Evolutionary conservation across 2,888 invertebrate genomes (phyloP).

Genomic region (Ochropleura leucogaster): DNA sequence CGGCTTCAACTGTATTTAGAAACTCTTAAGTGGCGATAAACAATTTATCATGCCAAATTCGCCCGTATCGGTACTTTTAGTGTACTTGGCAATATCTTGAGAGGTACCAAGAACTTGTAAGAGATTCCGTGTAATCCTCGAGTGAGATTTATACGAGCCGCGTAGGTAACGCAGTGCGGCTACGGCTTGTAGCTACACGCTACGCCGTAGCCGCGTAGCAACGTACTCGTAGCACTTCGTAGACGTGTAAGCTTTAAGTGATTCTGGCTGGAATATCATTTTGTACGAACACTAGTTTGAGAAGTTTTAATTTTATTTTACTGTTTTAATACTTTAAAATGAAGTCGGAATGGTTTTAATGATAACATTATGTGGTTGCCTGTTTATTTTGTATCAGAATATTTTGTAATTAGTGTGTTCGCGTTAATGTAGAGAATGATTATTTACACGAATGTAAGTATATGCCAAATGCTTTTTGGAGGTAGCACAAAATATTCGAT

Average conservation of each 20-base stretch:
- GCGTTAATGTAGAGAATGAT: constrained; percentile 10
- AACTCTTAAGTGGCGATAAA: constrained; percentile 67
- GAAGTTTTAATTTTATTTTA: constrained; percentile 55
- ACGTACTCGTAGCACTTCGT: constrained; percentile 69
- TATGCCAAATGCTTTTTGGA: constrained; percentile 12
- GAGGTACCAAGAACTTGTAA: constrained; percentile 83
- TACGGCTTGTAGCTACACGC: constrained; percentile 74
- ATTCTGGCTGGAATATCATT: constrained; percentile 72
- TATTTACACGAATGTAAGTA: constrained; percentile 27
- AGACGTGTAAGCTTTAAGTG: constrained; percentile 76
- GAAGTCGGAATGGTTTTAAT: constrained; percentile 30
- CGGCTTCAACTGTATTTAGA: constrained; percentile 59
- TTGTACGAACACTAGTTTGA: constrained; percentile 67
- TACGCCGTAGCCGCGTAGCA: constrained; percentile 63
- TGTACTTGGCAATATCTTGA: constrained; percentile 79
- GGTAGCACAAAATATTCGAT: background rate
- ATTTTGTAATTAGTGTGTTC: constrained; percentile 36
- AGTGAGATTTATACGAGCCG: constrained; percentile 83
- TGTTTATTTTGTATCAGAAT: constrained; percentile 27
- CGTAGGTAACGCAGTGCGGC: constrained; percentile 84
- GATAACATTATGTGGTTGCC: constrained; percentile 28
- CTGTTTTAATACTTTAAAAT: constrained; percentile 43
- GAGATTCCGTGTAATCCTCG: constrained; percentile 82
- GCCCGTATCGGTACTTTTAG: constrained; percentile 76
- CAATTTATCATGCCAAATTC: constrained; percentile 74